Percentiles rank a stretch among this genome's conserved stretches.
These are phyloP conservation scores for Pseudochromis fuscus DNA, from an alignment of 2,797 vertebrate genomes.

Conservation along the genomic window DNA sequence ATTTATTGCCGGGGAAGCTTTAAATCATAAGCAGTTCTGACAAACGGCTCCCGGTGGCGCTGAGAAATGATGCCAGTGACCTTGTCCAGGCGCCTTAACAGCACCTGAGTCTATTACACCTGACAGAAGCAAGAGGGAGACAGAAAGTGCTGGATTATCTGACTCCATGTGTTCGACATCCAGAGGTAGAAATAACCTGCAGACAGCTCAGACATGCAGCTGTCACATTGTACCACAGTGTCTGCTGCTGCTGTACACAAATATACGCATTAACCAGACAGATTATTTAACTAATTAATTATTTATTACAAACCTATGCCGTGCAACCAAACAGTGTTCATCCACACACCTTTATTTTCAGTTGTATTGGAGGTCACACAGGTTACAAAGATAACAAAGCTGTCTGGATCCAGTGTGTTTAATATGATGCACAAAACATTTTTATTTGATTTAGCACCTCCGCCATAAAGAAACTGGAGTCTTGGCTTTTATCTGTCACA, in stretches of 20 bases:
- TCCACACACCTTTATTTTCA: not conserved
- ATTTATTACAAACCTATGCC: not conserved
- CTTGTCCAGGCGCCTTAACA: slow-evolving; percentile 62
- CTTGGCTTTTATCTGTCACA: not conserved
- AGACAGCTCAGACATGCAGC: slow-evolving; percentile 10
- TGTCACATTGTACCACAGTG: not conserved
- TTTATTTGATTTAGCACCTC: not conserved
- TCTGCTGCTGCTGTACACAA: slow-evolving; percentile 5
- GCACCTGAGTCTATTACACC: slow-evolving; percentile 52
- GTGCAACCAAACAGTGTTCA: not conserved
- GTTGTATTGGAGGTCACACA: not conserved
- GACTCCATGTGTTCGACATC: slow-evolving; percentile 8
- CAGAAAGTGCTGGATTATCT: slow-evolving; percentile 32
- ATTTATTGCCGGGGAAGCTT: slow-evolving; percentile 68
- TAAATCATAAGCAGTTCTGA: slow-evolving; percentile 71
- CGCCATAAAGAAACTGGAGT: not conserved
- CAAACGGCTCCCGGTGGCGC: slow-evolving; percentile 44
- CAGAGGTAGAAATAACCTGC: slow-evolving; percentile 18
- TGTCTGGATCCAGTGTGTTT: not conserved
- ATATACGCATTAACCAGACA: not conserved
- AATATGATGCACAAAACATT: not conserved
- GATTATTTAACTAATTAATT: not conserved
- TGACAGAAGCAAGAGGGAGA: slow-evolving; percentile 53
- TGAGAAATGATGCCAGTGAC: slow-evolving; percentile 66
- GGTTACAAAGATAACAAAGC: not conserved